Evolutionary conservation across 37 sponge, comb jelly and placozoan species (phyloP), one percentile per base, ranked within the genome.

Genomic region (Petrosia ficiformis): DNA sequence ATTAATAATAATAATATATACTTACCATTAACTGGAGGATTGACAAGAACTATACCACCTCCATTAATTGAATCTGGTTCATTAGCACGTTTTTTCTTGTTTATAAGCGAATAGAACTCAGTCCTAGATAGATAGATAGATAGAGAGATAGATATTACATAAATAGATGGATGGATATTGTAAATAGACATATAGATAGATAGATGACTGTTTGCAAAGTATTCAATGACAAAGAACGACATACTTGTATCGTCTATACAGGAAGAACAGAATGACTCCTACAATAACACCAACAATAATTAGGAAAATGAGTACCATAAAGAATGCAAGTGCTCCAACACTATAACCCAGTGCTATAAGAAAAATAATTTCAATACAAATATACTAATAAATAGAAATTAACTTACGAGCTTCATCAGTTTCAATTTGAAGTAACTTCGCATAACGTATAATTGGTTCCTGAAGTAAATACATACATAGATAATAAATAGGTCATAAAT

Each of bases 231-330:
- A n/a, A n/a, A n/a, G n/a, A n/a, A n/a, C n/a, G n/a, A n/a, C 61
- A 22, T 42, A 77, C 72, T 71, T 72, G 22, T 64, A 72, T 48
- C 14, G 8, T 48, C 43, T 42, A 25, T 60, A 78, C 24, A 74
- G 14, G 0, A 36, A 35, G 38, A 75, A 5, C 38, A 87, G 54
- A 14, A 87, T 40, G 25, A 60, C 54, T 0, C 35, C 77, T 35
- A 81, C 81, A 11, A 59, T 48, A 1, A 39, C 48, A 1, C 32
- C 48, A n/a, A 75, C 44, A 6, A 76, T 31, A 0, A 75, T 0
- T 21, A 87, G 22, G 16, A 87, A 3, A 30, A 68, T n/a, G 43
- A 87, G 28, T 1, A 74, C 57, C 8, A 76, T 74, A 35, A 77
- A 77, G 25, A 52, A 64, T 25, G 65, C 82, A 34, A 87, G 39